These are phyloP conservation scores for Drosophila subobscura DNA, from an alignment of 1,140 invertebrate species.

Conservation along the genomic window DNA sequence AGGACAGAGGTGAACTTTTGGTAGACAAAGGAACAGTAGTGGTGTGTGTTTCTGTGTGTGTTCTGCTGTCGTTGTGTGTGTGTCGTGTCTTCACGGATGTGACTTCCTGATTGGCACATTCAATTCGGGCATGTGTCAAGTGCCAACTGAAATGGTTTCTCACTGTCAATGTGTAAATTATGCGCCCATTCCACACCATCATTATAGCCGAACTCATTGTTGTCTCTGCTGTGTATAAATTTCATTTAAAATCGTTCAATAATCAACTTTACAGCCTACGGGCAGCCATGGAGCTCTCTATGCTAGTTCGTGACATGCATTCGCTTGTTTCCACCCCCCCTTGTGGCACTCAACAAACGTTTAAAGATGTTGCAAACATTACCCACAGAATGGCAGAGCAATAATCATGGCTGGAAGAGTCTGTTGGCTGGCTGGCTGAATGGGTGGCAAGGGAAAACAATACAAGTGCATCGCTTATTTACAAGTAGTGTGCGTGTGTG, in stretches of 20 bases:
- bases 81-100: not conserved
- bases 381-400: constrained; percentile 14
- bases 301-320: too few species aligned
- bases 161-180: constrained; percentile 9
- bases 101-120: constrained; percentile 38
- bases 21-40: not conserved
- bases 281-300: too few species aligned
- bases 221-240: not conserved
- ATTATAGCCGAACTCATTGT: too few species aligned
- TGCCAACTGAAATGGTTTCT: not conserved
- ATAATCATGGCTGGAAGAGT: not conserved
- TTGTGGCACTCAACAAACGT: constrained; percentile 36
- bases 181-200: not conserved
- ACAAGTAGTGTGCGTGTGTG: constrained; percentile 31
- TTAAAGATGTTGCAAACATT: constrained; percentile 41
- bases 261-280: too few species aligned
- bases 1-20: not conserved
- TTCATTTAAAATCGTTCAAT: not conserved
- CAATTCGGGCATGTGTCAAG: constrained; percentile 36
- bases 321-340: too few species aligned
- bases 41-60: too few species aligned
- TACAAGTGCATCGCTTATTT: constrained; percentile 56
- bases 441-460: constrained; percentile 20
- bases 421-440: not conserved
- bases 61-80: too few species aligned